phyloP scores from a whole-genome alignment of 2,113 vertebrate genomes.

The Spermophilus dauricus region DNA sequence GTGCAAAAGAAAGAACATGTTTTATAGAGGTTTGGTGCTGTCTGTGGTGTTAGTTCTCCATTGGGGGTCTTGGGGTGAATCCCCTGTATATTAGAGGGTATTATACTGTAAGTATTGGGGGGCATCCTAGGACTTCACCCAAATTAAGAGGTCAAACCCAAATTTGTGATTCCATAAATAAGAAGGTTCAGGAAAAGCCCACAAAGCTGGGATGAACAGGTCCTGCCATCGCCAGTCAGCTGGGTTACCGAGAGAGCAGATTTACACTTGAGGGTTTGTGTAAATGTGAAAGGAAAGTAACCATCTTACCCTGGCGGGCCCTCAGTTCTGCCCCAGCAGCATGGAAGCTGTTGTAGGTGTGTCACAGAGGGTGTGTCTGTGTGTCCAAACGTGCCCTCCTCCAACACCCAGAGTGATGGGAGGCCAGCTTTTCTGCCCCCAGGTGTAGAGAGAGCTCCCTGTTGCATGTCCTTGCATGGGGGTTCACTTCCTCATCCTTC shows the following conservation, averaged over 20 bases:
- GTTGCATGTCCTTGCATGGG: not conserved
- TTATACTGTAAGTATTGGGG: not conserved
- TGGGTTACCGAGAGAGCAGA: not conserved
- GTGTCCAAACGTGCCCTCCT: not conserved
- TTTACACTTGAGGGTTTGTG: not conserved
- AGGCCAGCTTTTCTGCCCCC: not conserved
- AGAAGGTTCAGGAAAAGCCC: not conserved
- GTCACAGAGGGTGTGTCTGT: not conserved
- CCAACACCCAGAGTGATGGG: too few species aligned
- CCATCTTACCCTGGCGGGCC: not conserved
- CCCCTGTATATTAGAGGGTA: not conserved
- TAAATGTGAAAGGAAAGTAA: not conserved
- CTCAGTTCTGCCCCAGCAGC: not conserved
- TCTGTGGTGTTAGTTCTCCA: not conserved
- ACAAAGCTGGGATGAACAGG: not conserved
- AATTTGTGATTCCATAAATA: not conserved
- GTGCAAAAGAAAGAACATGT: too few species aligned
- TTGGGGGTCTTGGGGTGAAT: not conserved
- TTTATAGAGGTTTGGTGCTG: not conserved
- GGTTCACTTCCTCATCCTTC: not conserved
- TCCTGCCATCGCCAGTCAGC: not conserved
- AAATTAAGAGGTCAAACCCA: not conserved
- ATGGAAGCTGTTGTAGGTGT: not conserved
- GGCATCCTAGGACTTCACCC: not conserved
- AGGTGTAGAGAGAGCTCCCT: not conserved